Conservation (phyloP, 2,113 vertebrate species). For the Misgurnus anguillicaudatus region DNA sequence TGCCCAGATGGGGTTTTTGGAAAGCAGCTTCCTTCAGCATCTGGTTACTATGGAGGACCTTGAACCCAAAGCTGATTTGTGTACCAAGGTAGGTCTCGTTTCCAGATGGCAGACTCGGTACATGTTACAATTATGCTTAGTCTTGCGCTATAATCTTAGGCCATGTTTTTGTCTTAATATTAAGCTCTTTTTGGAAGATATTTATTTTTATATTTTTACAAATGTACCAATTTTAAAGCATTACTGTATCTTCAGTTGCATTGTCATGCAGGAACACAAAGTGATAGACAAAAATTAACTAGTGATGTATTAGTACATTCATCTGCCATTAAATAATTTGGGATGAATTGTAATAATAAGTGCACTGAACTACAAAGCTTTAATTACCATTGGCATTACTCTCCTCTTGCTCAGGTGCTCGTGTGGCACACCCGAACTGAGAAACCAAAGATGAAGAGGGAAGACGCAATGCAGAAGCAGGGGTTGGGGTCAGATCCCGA, state of each 20-base stretch:
- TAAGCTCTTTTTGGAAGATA: no score
- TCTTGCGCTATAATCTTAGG: background rate
- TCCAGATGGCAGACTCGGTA: background rate
- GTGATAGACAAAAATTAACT: background rate
- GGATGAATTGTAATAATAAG: background rate
- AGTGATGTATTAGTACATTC: background rate
- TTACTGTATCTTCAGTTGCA: background rate
- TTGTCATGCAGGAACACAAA: background rate
- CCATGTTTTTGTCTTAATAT: background rate
- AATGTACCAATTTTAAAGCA: no score
- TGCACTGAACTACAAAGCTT: background rate
- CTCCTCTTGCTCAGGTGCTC: conserved; percentile 76
- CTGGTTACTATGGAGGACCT: conserved; percentile 85
- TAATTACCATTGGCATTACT: conserved; percentile 7
- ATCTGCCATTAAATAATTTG: background rate
- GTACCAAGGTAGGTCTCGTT: conserved; percentile 76
- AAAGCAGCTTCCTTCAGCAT: conserved; percentile 85
- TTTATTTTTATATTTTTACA: background rate
- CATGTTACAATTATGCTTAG: background rate
- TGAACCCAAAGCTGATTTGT: conserved; percentile 87
- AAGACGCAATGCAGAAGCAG: conserved; percentile 84
- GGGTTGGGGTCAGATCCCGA: conserved; percentile 84
- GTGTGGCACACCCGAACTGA: conserved; percentile 93
- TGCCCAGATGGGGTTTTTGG: conserved; percentile 86
- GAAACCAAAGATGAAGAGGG: conserved; percentile 92